Base-by-base conservation (phyloP, 1,140 invertebrate species). In the Aphelenchoides besseyi region DNA sequence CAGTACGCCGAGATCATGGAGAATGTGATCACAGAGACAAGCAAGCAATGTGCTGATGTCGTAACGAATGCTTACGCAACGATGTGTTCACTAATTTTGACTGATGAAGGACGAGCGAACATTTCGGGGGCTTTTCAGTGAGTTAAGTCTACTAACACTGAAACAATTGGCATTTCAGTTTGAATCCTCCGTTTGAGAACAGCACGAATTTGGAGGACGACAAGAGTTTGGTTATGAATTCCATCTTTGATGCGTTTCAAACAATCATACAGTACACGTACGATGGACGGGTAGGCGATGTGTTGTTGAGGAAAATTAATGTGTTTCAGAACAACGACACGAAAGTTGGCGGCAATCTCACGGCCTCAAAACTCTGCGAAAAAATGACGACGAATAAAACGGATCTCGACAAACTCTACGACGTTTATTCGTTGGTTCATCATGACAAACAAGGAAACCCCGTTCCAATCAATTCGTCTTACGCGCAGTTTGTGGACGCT, bases 1-100 rank as follows among this genome's bases (percentile, higher is more conserved):
- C 23, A 18, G 9, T 75, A 75, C 30, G 68, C 74, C 1, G 12
- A 69, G 29, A 76, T 78, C 12, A 75, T 75, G 74, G 74, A 73
- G 28, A 41, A 66, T 16, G 41, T 70, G 0, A 74, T 78, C 52
- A 69, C 37, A 8, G 2, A 1, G 1, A 37, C 41, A 3, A 29
- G 55, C 2, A 9, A 70, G 12, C 70, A 35, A 5, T 69, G 76
- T 48, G 63, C 30, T 36, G 30, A 74, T n/a, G 16, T 29, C 35
- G 68, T 77, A 8, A 3, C 1, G 1, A 28, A 52, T 18, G 71
- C 76, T 57, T 75, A 78, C 30, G n/a, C 1, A 8, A 16, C 28
- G n/a, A 28, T 76, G 5, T 18, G 30, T 41, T 35, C 8, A 23
- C 9, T 16, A 28, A 68, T 59, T 8, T 48, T 23, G 12, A 78